Evolutionary conservation across 2,113 vertebrate genomes (phyloP).

Genomic region (Thomomys bottae): DNA sequence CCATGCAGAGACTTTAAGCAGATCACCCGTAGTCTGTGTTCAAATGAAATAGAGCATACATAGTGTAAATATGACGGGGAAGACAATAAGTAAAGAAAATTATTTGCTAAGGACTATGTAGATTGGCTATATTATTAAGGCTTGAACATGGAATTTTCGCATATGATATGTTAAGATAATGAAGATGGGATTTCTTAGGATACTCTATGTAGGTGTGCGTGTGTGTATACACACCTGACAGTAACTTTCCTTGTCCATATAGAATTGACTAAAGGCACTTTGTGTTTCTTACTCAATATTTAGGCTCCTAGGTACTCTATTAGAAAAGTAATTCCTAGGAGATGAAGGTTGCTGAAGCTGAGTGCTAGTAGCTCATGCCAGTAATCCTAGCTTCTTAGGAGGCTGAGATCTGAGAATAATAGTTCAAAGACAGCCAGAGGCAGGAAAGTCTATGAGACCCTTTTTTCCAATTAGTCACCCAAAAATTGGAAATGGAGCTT

Average conservation of each 20-base stretch:
- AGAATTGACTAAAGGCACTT: background rate
- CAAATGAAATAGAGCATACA: background rate
- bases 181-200: background rate
- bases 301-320: background rate
- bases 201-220: background rate
- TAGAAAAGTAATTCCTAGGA: background rate
- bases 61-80: background rate
- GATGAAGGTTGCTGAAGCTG: background rate
- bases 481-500: too few species aligned
- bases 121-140: background rate
- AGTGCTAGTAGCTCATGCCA: too few species aligned
- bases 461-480: too few species aligned
- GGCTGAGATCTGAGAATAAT: too few species aligned
- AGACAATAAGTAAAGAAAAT: background rate
- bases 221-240: background rate
- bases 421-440: too few species aligned
- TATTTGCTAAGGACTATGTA: background rate
- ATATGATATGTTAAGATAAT: background rate
- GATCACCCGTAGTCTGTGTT: background rate
- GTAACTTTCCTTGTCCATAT: background rate
- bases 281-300: background rate
- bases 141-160: conserved; percentile 10
- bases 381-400: too few species aligned
- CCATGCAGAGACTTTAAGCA: background rate
- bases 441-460: too few species aligned